Percentiles rank a stretch among this genome's conserved stretches.
Evolutionary conservation across 2,797 vertebrate genomes (phyloP).

Genomic region (Danionella dracula): DNA sequence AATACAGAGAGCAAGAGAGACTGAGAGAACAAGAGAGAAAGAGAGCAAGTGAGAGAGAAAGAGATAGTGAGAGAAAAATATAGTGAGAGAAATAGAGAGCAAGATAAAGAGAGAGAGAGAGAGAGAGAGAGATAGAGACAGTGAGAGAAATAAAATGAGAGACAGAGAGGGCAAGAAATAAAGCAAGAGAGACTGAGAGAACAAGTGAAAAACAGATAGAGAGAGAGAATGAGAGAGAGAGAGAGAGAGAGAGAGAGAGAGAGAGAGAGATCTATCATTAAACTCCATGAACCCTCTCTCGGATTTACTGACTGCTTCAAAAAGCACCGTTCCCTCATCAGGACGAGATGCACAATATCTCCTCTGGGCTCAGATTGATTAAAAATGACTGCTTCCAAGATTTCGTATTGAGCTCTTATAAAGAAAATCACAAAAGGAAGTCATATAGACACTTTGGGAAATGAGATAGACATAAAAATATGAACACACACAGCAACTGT

Average conservation of each 20-base stretch:
- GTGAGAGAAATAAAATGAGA: no score
- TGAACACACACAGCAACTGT: slow-evolving; percentile 30
- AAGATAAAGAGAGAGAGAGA: no score
- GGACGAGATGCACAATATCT: background rate
- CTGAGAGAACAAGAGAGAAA: no score
- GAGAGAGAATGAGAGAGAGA: background rate
- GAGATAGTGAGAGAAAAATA: no score
- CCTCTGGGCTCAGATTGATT: background rate
- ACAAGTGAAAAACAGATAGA: no score
- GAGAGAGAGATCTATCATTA: background rate
- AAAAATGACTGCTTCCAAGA: background rate
- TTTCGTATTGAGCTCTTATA: background rate
- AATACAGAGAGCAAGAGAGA: no score
- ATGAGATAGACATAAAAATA: slow-evolving; percentile 4
- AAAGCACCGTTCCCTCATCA: background rate
- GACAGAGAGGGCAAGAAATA: no score
- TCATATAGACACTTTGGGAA: background rate
- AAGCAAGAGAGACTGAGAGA: no score
- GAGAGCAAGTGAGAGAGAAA: no score
- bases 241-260: slow-evolving; percentile 5
- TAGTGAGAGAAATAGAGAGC: no score
- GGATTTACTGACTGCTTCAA: background rate
- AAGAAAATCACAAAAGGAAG: background rate
- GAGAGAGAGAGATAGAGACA: no score
- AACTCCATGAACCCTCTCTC: background rate